phyloP scores from a whole-genome alignment of 2,797 vertebrate species.

The Jordanella pulchra region DNA sequence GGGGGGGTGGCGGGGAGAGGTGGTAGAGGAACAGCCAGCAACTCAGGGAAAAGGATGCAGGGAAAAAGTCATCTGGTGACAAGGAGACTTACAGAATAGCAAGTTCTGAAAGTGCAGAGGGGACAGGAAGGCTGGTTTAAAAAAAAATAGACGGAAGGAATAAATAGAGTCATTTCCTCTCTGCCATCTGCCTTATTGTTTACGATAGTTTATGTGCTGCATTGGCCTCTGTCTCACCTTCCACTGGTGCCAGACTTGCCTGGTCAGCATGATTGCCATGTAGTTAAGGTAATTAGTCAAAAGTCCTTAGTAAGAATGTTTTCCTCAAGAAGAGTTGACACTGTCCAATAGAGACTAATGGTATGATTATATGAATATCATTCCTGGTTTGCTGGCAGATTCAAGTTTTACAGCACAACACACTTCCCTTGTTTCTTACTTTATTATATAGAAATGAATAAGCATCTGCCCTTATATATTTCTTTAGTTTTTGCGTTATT shows the following conservation, averaged over 20 bases:
- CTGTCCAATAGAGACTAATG: neutral
- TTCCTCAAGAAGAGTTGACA: conserved; percentile 7
- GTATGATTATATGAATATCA: neutral
- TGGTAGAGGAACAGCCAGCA: conserved; percentile 47
- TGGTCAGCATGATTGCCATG: conserved; percentile 51
- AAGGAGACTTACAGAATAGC: conserved; percentile 71
- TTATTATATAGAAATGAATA: neutral
- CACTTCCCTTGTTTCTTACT: neutral
- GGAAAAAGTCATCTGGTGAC: conserved; percentile 67
- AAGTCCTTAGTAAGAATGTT: conserved; percentile 24
- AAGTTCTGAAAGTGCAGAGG: conserved; percentile 66
- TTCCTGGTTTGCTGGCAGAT: neutral
- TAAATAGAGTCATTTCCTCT: conserved; percentile 69
- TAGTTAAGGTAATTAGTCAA: conserved; percentile 49
- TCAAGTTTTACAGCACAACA: neutral
- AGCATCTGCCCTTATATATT: neutral
- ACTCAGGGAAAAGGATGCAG: conserved; percentile 53
- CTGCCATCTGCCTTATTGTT: conserved; percentile 69
- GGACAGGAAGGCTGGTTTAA: conserved; percentile 56
- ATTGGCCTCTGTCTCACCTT: conserved; percentile 67
- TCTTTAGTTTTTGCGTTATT: no score
- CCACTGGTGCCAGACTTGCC: conserved; percentile 43
- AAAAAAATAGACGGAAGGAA: conserved; percentile 60
- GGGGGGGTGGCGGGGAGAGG: conserved; percentile 1
- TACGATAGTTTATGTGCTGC: conserved; percentile 61